A percentile compares a stretch with the other conserved stretches of the same genome.
These are phyloP conservation scores for Ophioninae sp. DNA, from an alignment of 2,888 invertebrate species.

Conservation along the genomic window DNA sequence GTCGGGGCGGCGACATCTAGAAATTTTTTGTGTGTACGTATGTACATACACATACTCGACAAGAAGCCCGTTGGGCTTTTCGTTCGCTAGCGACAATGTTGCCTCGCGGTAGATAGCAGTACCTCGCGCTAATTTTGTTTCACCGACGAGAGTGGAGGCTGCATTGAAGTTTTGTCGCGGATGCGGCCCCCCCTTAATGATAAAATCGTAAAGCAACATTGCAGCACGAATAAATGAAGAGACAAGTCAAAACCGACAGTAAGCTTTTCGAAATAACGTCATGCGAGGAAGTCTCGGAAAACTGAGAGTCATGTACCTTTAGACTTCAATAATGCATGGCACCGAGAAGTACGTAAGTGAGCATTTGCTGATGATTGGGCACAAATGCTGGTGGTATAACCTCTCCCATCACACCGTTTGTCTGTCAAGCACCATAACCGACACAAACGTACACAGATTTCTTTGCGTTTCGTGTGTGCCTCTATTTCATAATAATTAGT, in stretches of 20 bases:
- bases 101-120: no score
- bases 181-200: no score
- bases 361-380: conserved; percentile 83
- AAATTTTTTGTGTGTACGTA: no score
- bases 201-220: conserved; percentile 11
- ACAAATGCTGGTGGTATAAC: conserved; percentile 82
- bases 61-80: no score
- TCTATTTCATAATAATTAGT: conserved; percentile 25
- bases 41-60: no score
- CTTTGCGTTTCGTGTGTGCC: conserved; percentile 40
- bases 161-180: no score
- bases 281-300: conserved; percentile 76
- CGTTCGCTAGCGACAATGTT: no score
- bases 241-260: neutral
- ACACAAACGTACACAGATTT: conserved; percentile 67
- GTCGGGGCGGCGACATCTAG: no score
- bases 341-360: conserved; percentile 85
- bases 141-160: no score
- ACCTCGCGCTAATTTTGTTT: no score
- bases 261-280: conserved; percentile 65
- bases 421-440: conserved; percentile 80
- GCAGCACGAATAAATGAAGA: conserved; percentile 19
- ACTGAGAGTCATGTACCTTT: conserved; percentile 77
- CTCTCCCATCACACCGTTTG: conserved; percentile 81
- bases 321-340: conserved; percentile 85